Conservation (phyloP, 2,113 vertebrate species). For the Passer domesticus region DNA sequence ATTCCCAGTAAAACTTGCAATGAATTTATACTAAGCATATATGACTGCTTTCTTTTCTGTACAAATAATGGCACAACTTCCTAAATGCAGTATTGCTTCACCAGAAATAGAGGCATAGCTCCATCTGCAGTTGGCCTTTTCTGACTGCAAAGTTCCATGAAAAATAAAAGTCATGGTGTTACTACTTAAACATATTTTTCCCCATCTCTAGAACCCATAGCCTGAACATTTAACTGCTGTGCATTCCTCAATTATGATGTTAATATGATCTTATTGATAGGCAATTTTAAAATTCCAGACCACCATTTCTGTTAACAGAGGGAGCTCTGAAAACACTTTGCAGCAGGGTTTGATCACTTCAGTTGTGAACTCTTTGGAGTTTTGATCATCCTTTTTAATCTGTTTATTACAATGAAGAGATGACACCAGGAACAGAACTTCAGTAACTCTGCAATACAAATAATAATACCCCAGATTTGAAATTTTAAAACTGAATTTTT, state of each 20-base stretch:
- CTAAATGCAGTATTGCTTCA: background rate
- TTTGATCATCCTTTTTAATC: background rate
- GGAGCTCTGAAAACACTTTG: background rate
- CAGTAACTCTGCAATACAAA: background rate
- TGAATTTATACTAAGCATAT: background rate
- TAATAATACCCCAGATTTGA: background rate
- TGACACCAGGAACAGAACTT: background rate
- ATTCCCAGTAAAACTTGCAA: background rate
- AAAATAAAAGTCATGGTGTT: background rate
- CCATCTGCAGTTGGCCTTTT: slow-evolving; percentile 65
- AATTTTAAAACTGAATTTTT: background rate
- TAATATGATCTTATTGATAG: background rate
- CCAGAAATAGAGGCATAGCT: slow-evolving; percentile 44
- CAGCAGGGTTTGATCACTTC: background rate
- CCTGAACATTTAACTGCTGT: background rate
- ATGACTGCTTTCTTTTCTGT: background rate
- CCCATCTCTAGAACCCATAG: background rate
- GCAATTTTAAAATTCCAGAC: background rate
- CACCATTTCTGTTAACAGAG: background rate
- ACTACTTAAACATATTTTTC: background rate
- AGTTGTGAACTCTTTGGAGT: background rate
- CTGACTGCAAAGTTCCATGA: background rate
- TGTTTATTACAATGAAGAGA: background rate
- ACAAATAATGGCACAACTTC: background rate
- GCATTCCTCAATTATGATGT: background rate